phyloP scores from a whole-genome alignment of 2,888 invertebrate genomes.

The Nymphalis urticae region DNA sequence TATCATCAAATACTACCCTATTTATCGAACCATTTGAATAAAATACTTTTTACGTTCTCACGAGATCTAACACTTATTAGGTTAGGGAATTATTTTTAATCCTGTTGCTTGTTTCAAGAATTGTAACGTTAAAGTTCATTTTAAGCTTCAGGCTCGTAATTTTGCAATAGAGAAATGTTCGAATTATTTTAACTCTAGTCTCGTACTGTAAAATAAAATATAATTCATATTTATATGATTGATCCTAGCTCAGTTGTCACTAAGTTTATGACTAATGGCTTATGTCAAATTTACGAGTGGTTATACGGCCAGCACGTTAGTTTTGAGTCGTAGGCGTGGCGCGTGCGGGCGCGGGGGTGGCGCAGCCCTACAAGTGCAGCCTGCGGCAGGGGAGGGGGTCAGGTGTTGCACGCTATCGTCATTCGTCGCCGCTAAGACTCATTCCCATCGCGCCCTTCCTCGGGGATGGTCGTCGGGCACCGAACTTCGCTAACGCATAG shows the following conservation, averaged over 20 bases:
- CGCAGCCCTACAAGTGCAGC: constrained; percentile 76
- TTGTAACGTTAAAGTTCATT: no score
- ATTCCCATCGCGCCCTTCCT: constrained; percentile 52
- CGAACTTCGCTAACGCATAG: constrained; percentile 8
- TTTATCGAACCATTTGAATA: constrained; percentile 38
- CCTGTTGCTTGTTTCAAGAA: no score
- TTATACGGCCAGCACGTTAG: constrained; percentile 23
- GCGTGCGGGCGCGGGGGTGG: constrained; percentile 52
- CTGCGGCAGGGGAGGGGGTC: constrained; percentile 47
- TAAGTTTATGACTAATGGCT: constrained; percentile 40
- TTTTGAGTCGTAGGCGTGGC: constrained; percentile 61
- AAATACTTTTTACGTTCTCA: constrained; percentile 13
- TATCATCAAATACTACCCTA: constrained; percentile 34
- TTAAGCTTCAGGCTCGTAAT: no score
- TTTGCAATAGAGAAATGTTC: no score
- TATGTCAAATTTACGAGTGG: constrained; percentile 39
- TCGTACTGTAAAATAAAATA: no score
- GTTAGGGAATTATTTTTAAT: no score
- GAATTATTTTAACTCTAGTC: no score
- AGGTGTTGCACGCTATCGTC: constrained; percentile 65
- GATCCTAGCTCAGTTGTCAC: constrained; percentile 38
- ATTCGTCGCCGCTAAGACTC: constrained; percentile 51
- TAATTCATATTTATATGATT: constrained; percentile 11
- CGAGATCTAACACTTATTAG: neutral
- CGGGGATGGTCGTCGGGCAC: constrained; percentile 39